Evolutionary conservation across 2,888 invertebrate genomes (phyloP).

Genomic region (Hyposoter didymator): DNA sequence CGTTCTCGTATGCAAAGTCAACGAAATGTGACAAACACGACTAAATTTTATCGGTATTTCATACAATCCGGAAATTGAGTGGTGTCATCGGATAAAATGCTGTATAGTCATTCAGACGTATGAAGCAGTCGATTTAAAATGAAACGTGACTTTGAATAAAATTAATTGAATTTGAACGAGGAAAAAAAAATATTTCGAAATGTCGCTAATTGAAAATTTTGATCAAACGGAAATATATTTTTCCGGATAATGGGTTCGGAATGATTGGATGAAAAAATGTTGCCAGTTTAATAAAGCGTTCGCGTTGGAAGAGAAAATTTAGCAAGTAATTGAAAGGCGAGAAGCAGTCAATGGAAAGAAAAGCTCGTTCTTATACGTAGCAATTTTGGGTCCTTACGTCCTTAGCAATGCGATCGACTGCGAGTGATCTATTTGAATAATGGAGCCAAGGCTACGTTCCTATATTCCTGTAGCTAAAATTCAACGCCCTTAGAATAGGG

Average conservation of each 20-base stretch:
- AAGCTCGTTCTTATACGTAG: slow-evolving; percentile 63
- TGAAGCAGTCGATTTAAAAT: no score
- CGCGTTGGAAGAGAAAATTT: slow-evolving; percentile 23
- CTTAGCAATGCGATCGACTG: slow-evolving; percentile 73
- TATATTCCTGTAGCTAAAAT: slow-evolving; percentile 11
- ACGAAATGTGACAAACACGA: no score
- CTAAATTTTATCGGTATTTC: neutral
- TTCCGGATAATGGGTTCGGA: no score
- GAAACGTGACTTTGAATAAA: no score
- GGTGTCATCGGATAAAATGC: no score
- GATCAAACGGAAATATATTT: no score
- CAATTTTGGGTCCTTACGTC: slow-evolving; percentile 67
- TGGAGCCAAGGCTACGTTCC: slow-evolving; percentile 44
- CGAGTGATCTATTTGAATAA: slow-evolving; percentile 72
- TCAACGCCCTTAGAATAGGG: neutral
- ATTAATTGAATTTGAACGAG: neutral
- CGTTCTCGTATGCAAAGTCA: no score
- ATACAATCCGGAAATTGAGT: neutral
- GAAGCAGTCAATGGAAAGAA: slow-evolving; percentile 10
- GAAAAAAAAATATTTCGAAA: neutral
- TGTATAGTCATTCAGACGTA: no score
- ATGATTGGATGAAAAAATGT: neutral
- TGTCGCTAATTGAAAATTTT: neutral
- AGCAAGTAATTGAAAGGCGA: slow-evolving; percentile 26
- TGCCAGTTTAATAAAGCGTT: neutral